Evolutionary conservation across 53 echinoderm and acorn worm genomes (phyloP), one percentile per base, ranked within the genome.

Genomic region (Arbacia lixula): DNA sequence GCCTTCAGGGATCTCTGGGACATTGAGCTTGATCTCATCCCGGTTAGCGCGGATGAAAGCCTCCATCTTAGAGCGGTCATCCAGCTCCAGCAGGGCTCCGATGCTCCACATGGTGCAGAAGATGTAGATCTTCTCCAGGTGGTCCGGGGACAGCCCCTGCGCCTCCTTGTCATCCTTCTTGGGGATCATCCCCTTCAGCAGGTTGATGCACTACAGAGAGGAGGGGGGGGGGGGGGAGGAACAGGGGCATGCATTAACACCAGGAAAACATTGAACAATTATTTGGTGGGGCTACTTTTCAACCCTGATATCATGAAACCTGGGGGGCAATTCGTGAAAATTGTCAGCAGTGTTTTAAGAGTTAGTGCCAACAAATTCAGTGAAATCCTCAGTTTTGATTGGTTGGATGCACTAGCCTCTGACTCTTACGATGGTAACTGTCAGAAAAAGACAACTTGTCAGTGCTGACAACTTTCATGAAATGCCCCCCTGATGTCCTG

Each of bases 61-160:
- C 63, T 94, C 89, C 87, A 99, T 52, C 91, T 99, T 99, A 72
- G 87, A 54, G 42, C 99, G 84, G 83, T 99, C 99, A 20, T 95
- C 99, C 37, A 99, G 74, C 83, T 99, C 99, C 72, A 99, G 86
- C 38, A 92, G 75, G 22, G 99, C 99, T 30, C 99, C 99, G 2
- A 99, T 43, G 68, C 99, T 99, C 99, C 99, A 99, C 99, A 99
- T 99, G 53, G 92, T 68, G 31, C 91, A 83, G 68, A 99, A 99
- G 83, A 95, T 89, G 58, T 99, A 99, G 58, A 99, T 69, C 72
- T 90, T 95, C 85, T 92, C 94, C 46, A 99, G 86, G 62, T 90
- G 90, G 0, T 90, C 91, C 1, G 94, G 72, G 64, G 83, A 83
- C 19, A 81, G 34, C 4, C 92, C 86, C 20, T 79, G 79, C 0